Percentiles rank a stretch among this genome's conserved stretches.
phyloP scores from a whole-genome alignment of 2,797 vertebrate genomes.

The Gymnoscopelus microlampas region DNA sequence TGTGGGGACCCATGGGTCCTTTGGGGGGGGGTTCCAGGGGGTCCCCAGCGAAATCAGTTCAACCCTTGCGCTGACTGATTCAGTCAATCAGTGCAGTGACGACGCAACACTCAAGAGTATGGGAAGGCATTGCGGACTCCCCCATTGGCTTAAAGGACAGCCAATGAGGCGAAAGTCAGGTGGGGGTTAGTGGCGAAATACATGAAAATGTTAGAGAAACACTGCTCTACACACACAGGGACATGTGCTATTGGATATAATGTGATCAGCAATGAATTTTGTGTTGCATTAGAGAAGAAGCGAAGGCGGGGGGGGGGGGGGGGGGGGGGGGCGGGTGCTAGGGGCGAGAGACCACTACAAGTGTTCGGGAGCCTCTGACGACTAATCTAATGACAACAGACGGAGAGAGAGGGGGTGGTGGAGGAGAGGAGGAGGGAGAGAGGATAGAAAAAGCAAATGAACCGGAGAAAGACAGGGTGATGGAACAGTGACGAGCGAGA shows the following conservation, averaged over 20 bases:
- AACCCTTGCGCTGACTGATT: too few relatives aligned
- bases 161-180: too few relatives aligned
- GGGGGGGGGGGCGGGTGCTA: conserved; percentile 80
- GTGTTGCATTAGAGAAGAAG: conserved; percentile 92
- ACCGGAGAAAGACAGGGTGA: conserved; percentile 67
- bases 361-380: conserved; percentile 91
- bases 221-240: too few relatives aligned
- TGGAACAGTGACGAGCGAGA: not conserved
- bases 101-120: too few relatives aligned
- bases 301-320: conserved; percentile 58
- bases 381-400: conserved; percentile 99
- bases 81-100: too few relatives aligned
- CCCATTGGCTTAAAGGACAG: too few relatives aligned
- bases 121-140: too few relatives aligned
- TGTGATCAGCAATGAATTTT: conserved; percentile 99
- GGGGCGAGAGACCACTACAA: conserved; percentile 94
- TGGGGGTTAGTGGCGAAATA: too few relatives aligned
- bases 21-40: too few relatives aligned
- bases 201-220: too few relatives aligned
- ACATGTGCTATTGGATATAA: conserved; percentile 91
- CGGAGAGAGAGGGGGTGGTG: conserved; percentile 84
- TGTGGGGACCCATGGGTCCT: too few relatives aligned
- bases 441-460: conserved; percentile 48
- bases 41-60: too few relatives aligned
- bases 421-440: not conserved